Conservation (phyloP, 2,888 invertebrate genomes). For the Drosophila paranaensis region DNA sequence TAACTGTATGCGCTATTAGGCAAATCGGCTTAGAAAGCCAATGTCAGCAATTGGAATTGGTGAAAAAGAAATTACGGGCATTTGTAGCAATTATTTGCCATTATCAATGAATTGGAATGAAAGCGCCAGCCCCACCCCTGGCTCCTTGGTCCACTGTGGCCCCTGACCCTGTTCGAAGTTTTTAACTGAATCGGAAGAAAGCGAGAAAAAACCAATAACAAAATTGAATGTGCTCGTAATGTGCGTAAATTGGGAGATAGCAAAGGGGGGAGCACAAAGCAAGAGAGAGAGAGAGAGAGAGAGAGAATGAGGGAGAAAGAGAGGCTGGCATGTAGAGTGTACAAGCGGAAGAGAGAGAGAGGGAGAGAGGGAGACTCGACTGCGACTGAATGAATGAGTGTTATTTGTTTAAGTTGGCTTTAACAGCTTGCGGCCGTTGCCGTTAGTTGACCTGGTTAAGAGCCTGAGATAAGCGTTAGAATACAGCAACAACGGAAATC, state of each 20-base stretch:
- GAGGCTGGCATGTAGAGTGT: neutral
- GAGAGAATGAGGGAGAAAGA: slow-evolving; percentile 3
- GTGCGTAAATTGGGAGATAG: slow-evolving; percentile 56
- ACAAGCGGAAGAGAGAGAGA: slow-evolving; percentile 10
- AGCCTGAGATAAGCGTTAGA: slow-evolving; percentile 66
- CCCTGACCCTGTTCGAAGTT: slow-evolving; percentile 32
- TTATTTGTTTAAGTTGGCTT: slow-evolving; percentile 78
- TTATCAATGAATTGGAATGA: slow-evolving; percentile 59
- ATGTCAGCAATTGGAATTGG: slow-evolving; percentile 50
- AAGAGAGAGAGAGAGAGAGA: slow-evolving; percentile 15
- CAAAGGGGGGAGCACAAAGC: slow-evolving; percentile 4
- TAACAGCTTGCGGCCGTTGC: slow-evolving; percentile 77
- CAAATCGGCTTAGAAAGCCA: slow-evolving; percentile 67
- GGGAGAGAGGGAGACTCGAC: slow-evolving; percentile 24
- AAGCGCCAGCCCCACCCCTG: slow-evolving; percentile 19
- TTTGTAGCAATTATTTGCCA: slow-evolving; percentile 71
- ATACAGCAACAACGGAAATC: slow-evolving; percentile 60
- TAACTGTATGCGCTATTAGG: slow-evolving; percentile 64
- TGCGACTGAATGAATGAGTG: slow-evolving; percentile 64
- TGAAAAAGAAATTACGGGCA: slow-evolving; percentile 53
- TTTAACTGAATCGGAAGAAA: slow-evolving; percentile 54
- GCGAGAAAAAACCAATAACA: slow-evolving; percentile 56
- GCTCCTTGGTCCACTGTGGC: slow-evolving; percentile 12
- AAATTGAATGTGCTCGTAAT: slow-evolving; percentile 59
- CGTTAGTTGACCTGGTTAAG: slow-evolving; percentile 79